Base-by-base conservation (phyloP, 2,797 vertebrate genomes). In the Cirrhinus mrigala region DNA sequence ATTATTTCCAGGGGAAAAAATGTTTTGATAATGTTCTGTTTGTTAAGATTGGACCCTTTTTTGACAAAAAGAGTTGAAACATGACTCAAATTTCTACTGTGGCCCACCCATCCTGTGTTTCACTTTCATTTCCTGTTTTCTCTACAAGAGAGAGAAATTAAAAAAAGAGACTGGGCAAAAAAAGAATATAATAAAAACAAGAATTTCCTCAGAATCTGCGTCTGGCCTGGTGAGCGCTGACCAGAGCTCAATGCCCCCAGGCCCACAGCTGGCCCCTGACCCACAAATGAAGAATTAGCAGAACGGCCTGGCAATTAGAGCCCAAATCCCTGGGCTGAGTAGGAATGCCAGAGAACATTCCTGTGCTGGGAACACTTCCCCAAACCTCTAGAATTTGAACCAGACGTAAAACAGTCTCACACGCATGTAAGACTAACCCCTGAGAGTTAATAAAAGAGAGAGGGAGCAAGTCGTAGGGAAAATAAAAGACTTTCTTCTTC, bases 271-370 rank as follows among this genome's bases (percentile, higher is more conserved):
- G 90, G 87, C 89, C 92, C 88, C 85, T 89, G 89, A 90, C 89
- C 85, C 91, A 91, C 84, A 90, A 91, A 93, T 89, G 77, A 90
- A 85, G 84, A 90, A 88, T 92, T 91, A 90, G 87, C 88, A 60
- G 87, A 93, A 90, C 69, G 77, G 54, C 77, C 87, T 90, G 89
- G 88, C 88, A 91, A 91, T 94, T 92, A 91, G 87, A 90, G 81
- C 82, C 73, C 85, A 83, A 69, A 89, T 90, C 87, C 86, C 86
- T 91, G 86, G 56, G n/a, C 60, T 81, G 58, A 76, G 54, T 66
- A 86, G 77, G 69, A 83, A 85, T 83, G 24, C 83, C 24, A 87
- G 79, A 85, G 75, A 82, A 44, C 56, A 40, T 89, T 89, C 64
- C 50, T 84, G 11, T 24, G 74, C 33, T 86, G 70, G 85, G 86